Evolutionary conservation across 2,113 vertebrate genomes (phyloP), one percentile per base, ranked within the genome.

Genomic region (Micronycteris hirsuta): DNA sequence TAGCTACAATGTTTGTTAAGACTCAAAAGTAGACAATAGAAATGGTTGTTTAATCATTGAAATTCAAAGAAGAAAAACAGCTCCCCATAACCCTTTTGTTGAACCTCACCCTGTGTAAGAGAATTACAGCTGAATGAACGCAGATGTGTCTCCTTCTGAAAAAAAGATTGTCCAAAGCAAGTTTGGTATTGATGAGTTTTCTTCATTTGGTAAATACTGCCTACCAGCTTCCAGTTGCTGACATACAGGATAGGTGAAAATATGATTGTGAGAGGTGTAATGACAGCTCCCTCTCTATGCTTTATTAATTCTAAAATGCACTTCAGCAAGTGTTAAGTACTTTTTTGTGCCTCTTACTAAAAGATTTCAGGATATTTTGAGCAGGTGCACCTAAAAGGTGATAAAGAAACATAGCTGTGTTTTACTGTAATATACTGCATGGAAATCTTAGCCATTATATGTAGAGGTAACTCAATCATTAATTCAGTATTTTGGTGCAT

Each of bases 1-100:
- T 94, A 93, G 84, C 70, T 70, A 94, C 89, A 97, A 81, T 92
- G 54, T 95, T 98, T 95, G 74, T 93, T 94, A 96, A 96, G 87
- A 95, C 84, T 93, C 0, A 0, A 92, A 97, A 78, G 36, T 84
- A 97, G 45, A 90, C 74, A 92, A 96, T n/a, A 89, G 71, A 96
- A 96, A 91, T 93, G 58, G 45, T 82, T 85, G 84, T 92, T 96
- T 95, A 96, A 95, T 96, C 84, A 95, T 0, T 94, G 81, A 93
- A 96, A 90, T 95, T 96, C 90, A 92, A 92, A 96, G 41, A 94
- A 93, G 80, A 84, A 94, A 95, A 85, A 76, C 2, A 94, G 67
- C 26, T 95, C 76, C 70, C 41, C 5, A 6, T 95, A 86, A 94
- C 58, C 83, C 84, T 89, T 97, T 93, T 80, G 47, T 67, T 96